These are phyloP conservation scores for Rattus norvegicus DNA, from an alignment of 2,113 vertebrate species.

Conservation along the genomic window GRCr8 NC_086026.1:54677501-54678000, in stretches of 20 bases:
- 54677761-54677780: background rate
- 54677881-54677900: background rate
- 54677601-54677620: background rate
- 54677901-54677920: slow-evolving; percentile 55
- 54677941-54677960: slow-evolving; percentile 34
- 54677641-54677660: background rate
- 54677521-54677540: background rate
- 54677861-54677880: background rate
- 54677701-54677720: background rate
- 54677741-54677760: slow-evolving; percentile 20
- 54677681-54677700: background rate
- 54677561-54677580: background rate
- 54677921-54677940: slow-evolving; percentile 17
- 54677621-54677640: background rate
- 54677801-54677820: background rate
- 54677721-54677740: background rate
- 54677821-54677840: slow-evolving; percentile 18
- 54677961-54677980: slow-evolving; percentile 35
- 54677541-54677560: background rate
- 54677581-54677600: background rate
- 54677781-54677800: background rate
- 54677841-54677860: background rate
- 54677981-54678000: slow-evolving; percentile 36
- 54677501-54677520: background rate
- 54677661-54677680: background rate